Conservation (phyloP, 2,888 invertebrate genomes). For the Listrodromus nycthemerus region DNA sequence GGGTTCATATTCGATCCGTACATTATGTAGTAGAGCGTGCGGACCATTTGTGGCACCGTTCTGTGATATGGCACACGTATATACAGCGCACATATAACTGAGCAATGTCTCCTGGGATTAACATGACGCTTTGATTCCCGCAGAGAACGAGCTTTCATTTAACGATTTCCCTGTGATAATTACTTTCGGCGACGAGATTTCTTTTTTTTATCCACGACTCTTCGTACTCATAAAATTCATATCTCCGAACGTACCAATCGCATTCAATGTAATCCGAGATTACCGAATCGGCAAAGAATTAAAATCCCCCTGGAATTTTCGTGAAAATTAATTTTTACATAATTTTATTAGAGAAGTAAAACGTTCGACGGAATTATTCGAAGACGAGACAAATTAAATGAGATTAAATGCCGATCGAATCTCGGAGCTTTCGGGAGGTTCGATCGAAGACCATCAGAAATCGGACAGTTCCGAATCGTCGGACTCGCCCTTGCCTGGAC, state of each 20-base stretch:
- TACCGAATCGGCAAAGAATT: no score
- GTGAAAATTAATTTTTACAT: no score
- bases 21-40: slow-evolving; percentile 21
- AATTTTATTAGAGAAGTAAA: no score
- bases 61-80: neutral
- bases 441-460: neutral
- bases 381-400: no score
- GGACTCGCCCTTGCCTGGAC: neutral
- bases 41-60: slow-evolving; percentile 1
- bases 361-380: no score
- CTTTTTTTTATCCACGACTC: neutral
- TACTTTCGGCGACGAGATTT: neutral
- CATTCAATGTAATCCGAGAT: no score
- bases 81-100: neutral
- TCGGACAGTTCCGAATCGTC: neutral
- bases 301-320: no score
- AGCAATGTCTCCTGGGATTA: slow-evolving; percentile 1
- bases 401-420: no score
- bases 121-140: slow-evolving; percentile 11
- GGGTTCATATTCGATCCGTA: slow-evolving; percentile 16
- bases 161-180: neutral
- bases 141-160: neutral
- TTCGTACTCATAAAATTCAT: no score
- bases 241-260: no score
- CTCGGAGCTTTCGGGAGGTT: no score